These are phyloP conservation scores for Dermatemys mawii DNA, from an alignment of 2,113 vertebrate species.

Conservation along the genomic window DNA sequence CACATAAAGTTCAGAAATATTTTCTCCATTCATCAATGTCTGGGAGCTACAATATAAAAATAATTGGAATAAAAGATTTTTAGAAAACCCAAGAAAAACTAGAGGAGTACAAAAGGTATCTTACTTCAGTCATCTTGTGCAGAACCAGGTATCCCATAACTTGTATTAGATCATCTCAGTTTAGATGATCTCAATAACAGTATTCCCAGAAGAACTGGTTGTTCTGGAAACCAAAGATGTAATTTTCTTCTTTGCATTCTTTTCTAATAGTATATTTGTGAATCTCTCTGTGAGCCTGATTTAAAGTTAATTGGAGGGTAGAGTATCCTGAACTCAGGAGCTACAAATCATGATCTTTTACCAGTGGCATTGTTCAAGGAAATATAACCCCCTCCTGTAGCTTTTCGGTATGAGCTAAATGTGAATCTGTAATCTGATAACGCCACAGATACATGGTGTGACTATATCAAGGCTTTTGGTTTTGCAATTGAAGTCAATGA, in stretches of 20 bases:
- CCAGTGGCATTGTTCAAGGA: neutral
- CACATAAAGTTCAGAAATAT: neutral
- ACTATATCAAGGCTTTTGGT: neutral
- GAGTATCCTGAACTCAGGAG: neutral
- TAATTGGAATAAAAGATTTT: neutral
- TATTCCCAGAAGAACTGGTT: neutral
- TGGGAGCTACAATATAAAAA: neutral
- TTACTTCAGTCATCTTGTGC: neutral
- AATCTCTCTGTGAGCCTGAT: constrained; percentile 16
- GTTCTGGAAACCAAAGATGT: constrained; percentile 18
- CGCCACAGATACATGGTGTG: neutral
- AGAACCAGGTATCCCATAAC: neutral
- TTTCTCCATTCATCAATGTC: neutral
- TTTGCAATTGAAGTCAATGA: neutral
- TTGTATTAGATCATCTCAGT: neutral
- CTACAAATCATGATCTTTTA: neutral
- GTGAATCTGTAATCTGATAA: neutral
- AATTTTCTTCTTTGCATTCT: constrained; percentile 41
- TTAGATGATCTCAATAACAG: neutral
- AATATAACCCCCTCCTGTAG: neutral
- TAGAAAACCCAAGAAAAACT: neutral
- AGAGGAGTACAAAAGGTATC: neutral
- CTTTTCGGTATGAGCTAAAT: neutral
- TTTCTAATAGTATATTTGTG: constrained; percentile 11
- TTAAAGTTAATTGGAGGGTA: neutral